Evolutionary conservation across 1,140 invertebrate species (phyloP).

Genomic region (Leptonema lineaticorne): DNA sequence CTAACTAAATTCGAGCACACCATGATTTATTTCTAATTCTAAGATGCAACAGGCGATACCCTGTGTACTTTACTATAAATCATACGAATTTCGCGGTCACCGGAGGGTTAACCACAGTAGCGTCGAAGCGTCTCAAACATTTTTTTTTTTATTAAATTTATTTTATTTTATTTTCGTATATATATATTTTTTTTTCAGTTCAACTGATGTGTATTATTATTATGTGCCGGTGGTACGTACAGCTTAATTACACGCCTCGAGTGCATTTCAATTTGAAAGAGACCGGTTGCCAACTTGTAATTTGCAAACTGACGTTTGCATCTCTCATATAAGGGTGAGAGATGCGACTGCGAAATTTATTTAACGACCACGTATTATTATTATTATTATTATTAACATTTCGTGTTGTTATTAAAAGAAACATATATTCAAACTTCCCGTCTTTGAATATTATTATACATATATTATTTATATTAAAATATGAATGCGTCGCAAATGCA

Average conservation of each 20-base stretch:
- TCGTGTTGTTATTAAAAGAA: too few species aligned
- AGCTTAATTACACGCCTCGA: constrained; percentile 11
- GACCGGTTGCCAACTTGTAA: background rate
- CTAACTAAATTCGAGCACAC: too few species aligned
- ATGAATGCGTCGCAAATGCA: too few species aligned
- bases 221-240: background rate
- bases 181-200: background rate
- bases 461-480: too few species aligned
- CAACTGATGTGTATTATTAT: background rate
- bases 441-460: too few species aligned
- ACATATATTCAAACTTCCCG: too few species aligned
- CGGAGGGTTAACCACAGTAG: background rate
- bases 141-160: background rate
- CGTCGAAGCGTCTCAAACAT: background rate
- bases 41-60: background rate
- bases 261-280: constrained; percentile 9
- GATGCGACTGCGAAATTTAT: background rate
- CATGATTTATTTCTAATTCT: too few species aligned
- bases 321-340: background rate
- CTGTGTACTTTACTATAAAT: background rate
- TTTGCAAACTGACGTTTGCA: constrained; percentile 11
- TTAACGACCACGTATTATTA: background rate
- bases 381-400: background rate
- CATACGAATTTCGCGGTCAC: background rate
- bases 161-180: background rate